Conservation (phyloP, 2,888 invertebrate species). For the Uloborus plumipes region DNA sequence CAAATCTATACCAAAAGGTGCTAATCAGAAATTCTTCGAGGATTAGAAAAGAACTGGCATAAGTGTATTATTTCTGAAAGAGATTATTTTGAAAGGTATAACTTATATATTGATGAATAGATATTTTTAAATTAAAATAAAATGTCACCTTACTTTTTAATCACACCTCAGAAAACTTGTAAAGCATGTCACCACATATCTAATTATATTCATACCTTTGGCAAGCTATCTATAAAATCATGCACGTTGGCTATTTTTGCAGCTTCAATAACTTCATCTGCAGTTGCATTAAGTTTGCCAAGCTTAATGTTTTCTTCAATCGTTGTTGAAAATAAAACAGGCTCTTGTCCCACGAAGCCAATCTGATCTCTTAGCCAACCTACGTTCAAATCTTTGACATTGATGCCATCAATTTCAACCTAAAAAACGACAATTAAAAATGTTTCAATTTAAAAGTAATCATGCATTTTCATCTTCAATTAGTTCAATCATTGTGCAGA, state of each 20-base stretch:
- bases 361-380: conserved; percentile 72
- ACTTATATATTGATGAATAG: neutral
- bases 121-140: conserved; percentile 1
- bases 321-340: conserved; percentile 77
- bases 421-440: neutral
- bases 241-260: conserved; percentile 83
- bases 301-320: conserved; percentile 75
- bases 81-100: too few species aligned
- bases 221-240: conserved; percentile 76
- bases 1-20: too few species aligned
- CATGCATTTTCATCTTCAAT: too few species aligned
- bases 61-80: too few species aligned
- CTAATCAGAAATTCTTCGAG: too few species aligned
- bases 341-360: conserved; percentile 74
- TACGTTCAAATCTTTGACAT: conserved; percentile 73
- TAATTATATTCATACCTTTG: conserved; percentile 21
- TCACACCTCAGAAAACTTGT: too few species aligned
- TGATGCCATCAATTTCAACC: conserved; percentile 72
- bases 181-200: too few species aligned
- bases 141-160: too few species aligned
- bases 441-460: neutral
- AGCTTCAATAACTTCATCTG: conserved; percentile 79
- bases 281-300: conserved; percentile 68
- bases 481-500: too few species aligned
- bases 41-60: too few species aligned